phyloP scores from a whole-genome alignment of 2,888 invertebrate genomes.

The Julus scandinavius region DNA sequence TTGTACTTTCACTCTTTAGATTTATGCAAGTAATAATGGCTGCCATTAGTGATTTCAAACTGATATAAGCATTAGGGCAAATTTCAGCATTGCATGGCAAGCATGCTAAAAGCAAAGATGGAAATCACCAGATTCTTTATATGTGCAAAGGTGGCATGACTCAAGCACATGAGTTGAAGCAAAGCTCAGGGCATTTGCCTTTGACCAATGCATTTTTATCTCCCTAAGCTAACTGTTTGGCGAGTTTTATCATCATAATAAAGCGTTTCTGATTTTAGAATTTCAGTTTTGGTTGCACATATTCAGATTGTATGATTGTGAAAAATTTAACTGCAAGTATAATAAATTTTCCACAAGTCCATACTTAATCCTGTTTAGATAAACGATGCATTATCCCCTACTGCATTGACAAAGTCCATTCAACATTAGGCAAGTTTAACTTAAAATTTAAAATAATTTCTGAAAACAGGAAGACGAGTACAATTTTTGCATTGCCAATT shows the following conservation, averaged over 20 bases:
- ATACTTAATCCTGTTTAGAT: neutral
- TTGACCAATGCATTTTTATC: neutral
- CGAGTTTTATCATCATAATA: neutral
- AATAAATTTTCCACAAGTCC: neutral
- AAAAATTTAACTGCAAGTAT: neutral
- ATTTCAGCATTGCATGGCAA: neutral
- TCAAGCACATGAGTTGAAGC: neutral
- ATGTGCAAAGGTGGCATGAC: neutral
- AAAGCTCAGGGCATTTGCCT: neutral
- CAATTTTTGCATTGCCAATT: too few species aligned
- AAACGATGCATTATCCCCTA: neutral
- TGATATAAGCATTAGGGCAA: neutral
- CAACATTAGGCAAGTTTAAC: neutral
- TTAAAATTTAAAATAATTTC: too few species aligned
- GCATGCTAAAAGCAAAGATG: neutral
- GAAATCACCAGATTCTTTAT: neutral
- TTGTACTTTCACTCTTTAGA: neutral
- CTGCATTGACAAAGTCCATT: too few species aligned
- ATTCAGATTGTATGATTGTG: neutral
- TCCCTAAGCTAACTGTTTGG: neutral
- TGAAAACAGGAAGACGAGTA: too few species aligned
- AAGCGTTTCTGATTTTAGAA: too few species aligned
- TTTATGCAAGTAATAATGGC: neutral
- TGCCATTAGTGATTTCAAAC: neutral
- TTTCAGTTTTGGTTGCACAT: too few species aligned